Base-by-base conservation (phyloP, 2,797 vertebrate species). In the Sebastiscus tertius region DNA sequence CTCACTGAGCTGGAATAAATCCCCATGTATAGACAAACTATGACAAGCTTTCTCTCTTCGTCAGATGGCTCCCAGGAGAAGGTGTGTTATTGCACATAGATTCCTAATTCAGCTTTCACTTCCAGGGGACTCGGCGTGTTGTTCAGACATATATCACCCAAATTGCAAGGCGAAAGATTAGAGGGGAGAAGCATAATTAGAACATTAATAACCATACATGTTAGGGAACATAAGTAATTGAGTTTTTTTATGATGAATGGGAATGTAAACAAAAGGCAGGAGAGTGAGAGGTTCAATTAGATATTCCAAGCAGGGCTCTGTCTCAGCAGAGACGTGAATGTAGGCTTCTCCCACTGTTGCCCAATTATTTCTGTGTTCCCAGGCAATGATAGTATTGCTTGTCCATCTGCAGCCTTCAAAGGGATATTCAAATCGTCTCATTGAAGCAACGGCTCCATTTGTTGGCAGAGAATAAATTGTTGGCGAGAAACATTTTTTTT, bases 201-300 rank as follows among this genome's bases (percentile, higher is more conserved):
- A 88, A 77, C 94, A 94, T 92, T 94, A 95, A 95, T 94, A 94
- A 93, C 86, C 87, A 85, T 87, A 85, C 87, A 90, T 91, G 91
- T 93, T 90, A 80, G 87, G 81, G 73, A 92, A 86, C 92, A 90
- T 87, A 88, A 91, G 92, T 89, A 81, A 88, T 86, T 88, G 75
- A 87, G 85, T 90, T 36, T 91, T 90, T 85, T 85, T 63, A 79
- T 92, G 91, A 93, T 86, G 78, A 87, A 93, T 88, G 86, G 77
- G 71, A 86, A 92, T 31, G 85, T 89, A 92, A 93, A 93, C 91
- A 94, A 92, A 91, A 93, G 89, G 77, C 82, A 84, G 79, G 80
- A 88, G 85, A 87, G 83, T 4, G 82, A 90, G 85, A 83, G 87
- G 61, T 85, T 89, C 82, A 80, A 86, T 93, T 92, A 90, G 87